Percentiles rank a stretch among this genome's conserved stretches.
Conservation (phyloP, 2,797 vertebrate genomes). For the Aselliscus stoliczkanus region DNA sequence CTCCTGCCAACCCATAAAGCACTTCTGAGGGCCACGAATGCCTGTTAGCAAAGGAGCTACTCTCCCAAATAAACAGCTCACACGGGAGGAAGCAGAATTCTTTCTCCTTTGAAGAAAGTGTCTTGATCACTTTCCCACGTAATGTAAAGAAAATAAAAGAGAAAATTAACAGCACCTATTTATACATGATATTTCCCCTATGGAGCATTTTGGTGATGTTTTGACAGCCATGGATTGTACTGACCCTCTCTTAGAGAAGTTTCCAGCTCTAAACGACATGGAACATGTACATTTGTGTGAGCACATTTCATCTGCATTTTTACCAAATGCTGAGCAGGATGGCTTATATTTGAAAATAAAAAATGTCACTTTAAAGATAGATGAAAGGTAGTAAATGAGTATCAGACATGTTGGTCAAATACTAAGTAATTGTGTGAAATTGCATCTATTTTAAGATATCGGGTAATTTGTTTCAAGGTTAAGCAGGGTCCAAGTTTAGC, state of each 20-base stretch:
- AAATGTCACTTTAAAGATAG: conserved; percentile 10
- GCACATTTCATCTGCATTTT: conserved; percentile 68
- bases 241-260: conserved; percentile 69
- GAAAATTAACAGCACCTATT: conserved; percentile 6
- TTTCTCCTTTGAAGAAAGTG: conserved; percentile 75
- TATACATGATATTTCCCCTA: conserved; percentile 60
- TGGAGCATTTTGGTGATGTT: conserved; percentile 59
- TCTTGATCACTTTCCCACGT: conserved; percentile 67
- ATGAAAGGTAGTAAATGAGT: background rate
- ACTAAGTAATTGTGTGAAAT: background rate
- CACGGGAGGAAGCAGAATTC: conserved; percentile 65
- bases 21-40: conserved; percentile 66
- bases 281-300: background rate
- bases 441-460: background rate
- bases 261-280: conserved; percentile 64
- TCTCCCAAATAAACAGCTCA: conserved; percentile 59
- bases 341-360: background rate
- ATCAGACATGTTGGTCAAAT: background rate
- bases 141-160: conserved; percentile 66
- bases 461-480: background rate
- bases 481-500: background rate
- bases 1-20: conserved; percentile 70
- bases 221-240: conserved; percentile 72
- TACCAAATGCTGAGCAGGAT: conserved; percentile 57
- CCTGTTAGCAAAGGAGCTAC: conserved; percentile 64